Percentiles rank a stretch among this genome's conserved stretches.
Evolutionary conservation across 2,113 vertebrate genomes (phyloP).

Genomic region (Tapirus terrestris): DNA sequence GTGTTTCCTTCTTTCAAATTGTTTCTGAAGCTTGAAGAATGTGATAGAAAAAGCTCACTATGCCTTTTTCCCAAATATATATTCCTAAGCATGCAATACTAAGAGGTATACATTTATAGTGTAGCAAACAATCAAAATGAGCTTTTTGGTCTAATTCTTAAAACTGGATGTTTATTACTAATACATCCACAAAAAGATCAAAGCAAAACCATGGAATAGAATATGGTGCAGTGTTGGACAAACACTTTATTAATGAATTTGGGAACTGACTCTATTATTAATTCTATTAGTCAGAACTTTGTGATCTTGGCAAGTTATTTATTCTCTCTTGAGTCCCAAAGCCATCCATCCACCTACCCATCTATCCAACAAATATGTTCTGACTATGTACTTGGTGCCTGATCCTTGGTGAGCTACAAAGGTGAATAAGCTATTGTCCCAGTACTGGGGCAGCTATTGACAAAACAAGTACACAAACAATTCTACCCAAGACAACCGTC

Average conservation of each 20-base stretch:
- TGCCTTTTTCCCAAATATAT: neutral
- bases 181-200: slow-evolving; percentile 14
- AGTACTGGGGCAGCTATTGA: neutral
- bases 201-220: slow-evolving; percentile 22
- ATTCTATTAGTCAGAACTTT: neutral
- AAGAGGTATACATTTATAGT: neutral
- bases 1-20: slow-evolving; percentile 23
- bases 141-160: neutral
- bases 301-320: slow-evolving; percentile 26
- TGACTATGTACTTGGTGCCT: neutral
- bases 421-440: neutral
- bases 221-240: neutral
- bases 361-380: neutral
- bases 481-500: neutral
- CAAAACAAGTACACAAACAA: slow-evolving; percentile 4
- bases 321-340: slow-evolving; percentile 2
- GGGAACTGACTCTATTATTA: neutral
- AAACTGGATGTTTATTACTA: slow-evolving; percentile 16
- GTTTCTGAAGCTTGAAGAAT: slow-evolving; percentile 45
- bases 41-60: neutral
- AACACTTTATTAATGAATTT: neutral
- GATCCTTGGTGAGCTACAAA: neutral
- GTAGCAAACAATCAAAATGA: neutral
- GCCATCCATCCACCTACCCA: neutral
- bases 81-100: neutral